phyloP scores from a whole-genome alignment of 2,888 invertebrate species.

The Harmothoe impar region DNA sequence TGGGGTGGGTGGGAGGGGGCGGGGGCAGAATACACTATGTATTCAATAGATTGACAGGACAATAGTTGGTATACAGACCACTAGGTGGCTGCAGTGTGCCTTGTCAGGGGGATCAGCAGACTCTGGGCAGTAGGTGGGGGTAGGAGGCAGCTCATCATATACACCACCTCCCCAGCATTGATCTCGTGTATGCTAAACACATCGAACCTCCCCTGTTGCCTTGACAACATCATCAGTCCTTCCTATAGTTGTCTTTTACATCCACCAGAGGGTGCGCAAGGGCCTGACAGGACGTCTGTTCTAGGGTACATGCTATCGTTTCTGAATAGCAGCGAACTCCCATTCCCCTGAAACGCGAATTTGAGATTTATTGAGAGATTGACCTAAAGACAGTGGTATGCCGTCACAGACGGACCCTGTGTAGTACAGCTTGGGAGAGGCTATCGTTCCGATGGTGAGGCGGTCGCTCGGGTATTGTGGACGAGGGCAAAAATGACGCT shows the following conservation, averaged over 20 bases:
- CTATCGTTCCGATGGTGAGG: neutral
- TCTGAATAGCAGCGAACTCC: too few species aligned
- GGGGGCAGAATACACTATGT: too few species aligned
- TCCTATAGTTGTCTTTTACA: neutral
- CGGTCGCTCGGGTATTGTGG: neutral
- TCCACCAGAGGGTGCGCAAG: neutral
- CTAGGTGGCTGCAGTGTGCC: too few species aligned
- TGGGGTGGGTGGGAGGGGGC: neutral
- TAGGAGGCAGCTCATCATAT: neutral
- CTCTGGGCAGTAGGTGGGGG: neutral
- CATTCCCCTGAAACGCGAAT: too few species aligned
- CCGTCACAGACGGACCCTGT: too few species aligned
- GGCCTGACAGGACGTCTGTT: too few species aligned
- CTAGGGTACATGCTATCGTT: too few species aligned
- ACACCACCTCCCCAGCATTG: neutral
- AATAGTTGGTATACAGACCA: too few species aligned
- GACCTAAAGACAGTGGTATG: too few species aligned
- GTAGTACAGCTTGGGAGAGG: too few species aligned
- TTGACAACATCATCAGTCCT: conserved; percentile 29
- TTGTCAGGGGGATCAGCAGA: neutral
- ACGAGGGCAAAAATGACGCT: neutral
- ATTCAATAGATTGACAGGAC: too few species aligned
- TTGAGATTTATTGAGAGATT: too few species aligned
- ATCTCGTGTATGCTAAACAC: conserved; percentile 8
- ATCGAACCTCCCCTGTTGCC: conserved; percentile 41